Base-by-base conservation (phyloP, 92 coral and sea anemone genomes). In the Zoanthus solanderi region DNA sequence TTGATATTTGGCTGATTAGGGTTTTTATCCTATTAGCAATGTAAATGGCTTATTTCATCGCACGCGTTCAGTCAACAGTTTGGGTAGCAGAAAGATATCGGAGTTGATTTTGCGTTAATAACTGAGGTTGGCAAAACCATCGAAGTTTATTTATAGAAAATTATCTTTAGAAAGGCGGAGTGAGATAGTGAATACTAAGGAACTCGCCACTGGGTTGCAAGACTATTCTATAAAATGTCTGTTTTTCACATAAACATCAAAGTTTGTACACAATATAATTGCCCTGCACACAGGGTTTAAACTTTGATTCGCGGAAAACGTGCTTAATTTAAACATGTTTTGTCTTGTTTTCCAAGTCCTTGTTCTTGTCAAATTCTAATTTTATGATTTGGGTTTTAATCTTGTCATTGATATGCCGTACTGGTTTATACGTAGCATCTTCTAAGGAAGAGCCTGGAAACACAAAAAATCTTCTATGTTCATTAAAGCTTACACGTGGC, bases 41-140 rank as follows among this genome's bases (percentile, higher is more conserved):
- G 74, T 80, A 66, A 81, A 81, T 81, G 85, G 61, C 28, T 81
- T 65, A 46, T 81, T 46, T 65, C 85, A 81, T 65, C 75, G 44
- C 85, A 67, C 85, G 75, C 85, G 75, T 17, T 81, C 85, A 66
- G 75, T 81, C 66, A 81, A 65, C 85, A 81, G 85, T 81, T 31
- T 34, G 18, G 53, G 46, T 54, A 81, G 85, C 45, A 11, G 30
- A 66, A 54, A 67, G 44, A 81, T 45, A 44, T 53, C 82, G 13
- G 68, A 17, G 71, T 12, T 79, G 73, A 17, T 56, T 47, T 81
- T 28, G 17, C 29, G 53, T 57, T 81, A 81, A 63, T 66, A 42
- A 81, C 63, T 81, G 61, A 57, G 75, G 85, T 28, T 45, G 65
- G 74, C 61, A 66, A 66, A 81, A 6, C 52, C 52, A 42, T 17